Evolutionary conservation across 2,888 invertebrate genomes (phyloP).

Genomic region (Polydesmus complanatus): DNA sequence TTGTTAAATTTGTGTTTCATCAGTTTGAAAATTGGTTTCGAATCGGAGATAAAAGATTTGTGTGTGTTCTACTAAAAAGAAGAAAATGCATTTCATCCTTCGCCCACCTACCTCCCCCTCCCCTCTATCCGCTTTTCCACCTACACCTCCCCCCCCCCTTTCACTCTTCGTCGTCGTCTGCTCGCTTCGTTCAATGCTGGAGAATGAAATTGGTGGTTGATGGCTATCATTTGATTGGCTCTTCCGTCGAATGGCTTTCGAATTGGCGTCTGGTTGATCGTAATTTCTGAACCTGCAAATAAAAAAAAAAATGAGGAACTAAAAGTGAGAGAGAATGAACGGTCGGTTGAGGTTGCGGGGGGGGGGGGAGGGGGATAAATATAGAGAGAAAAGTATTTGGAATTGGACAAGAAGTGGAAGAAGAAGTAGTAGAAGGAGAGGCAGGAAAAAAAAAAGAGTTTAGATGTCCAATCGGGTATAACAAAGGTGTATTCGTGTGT

Average conservation of each 20-base stretch:
- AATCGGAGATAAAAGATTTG: background rate
- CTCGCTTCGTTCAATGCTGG: background rate
- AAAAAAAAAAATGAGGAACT: constrained; percentile 1
- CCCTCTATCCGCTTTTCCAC: too few relatives aligned
- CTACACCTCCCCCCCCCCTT: too few relatives aligned
- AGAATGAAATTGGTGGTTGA: background rate
- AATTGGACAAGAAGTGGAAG: background rate
- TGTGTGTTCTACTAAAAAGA: too few relatives aligned
- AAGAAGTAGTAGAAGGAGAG: too few relatives aligned
- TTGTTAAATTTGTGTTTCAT: background rate
- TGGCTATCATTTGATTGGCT: background rate
- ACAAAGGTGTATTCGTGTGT: background rate
- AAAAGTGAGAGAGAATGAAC: too few relatives aligned
- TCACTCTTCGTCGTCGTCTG: too few relatives aligned
- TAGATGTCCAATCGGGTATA: background rate
- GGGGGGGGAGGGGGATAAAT: constrained; percentile 8
- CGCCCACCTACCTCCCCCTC: too few relatives aligned
- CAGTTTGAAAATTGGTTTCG: background rate
- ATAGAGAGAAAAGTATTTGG: background rate
- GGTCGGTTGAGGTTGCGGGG: too few relatives aligned
- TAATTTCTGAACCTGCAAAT: constrained; percentile 1
- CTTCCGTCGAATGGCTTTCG: background rate
- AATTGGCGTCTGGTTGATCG: background rate
- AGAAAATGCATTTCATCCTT: background rate
- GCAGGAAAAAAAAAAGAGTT: background rate